These are phyloP conservation scores for Panulirus ornatus DNA, from an alignment of 1,140 invertebrate genomes.

Conservation along the genomic window DNA sequence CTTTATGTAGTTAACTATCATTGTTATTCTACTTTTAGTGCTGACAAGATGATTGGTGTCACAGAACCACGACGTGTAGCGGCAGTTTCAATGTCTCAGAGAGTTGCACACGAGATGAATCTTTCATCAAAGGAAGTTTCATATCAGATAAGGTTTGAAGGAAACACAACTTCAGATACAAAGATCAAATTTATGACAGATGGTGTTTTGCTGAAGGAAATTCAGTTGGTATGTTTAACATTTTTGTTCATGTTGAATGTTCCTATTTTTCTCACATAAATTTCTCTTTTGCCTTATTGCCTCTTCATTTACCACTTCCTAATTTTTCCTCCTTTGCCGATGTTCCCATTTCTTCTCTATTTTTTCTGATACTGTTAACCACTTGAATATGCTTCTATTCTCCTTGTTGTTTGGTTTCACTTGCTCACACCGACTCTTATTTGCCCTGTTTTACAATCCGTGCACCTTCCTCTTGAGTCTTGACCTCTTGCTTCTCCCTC, in stretches of 20 bases:
- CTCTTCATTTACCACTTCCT: background rate
- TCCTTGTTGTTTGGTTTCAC: background rate
- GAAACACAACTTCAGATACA: constrained; percentile 92
- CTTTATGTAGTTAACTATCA: background rate
- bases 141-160: constrained; percentile 98
- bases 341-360: background rate
- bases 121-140: constrained; percentile 89
- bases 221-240: constrained; percentile 77
- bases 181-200: constrained; percentile 99
- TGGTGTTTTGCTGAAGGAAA: constrained; percentile 94
- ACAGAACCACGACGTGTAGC: constrained; percentile 98
- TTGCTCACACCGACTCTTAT: no score
- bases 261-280: background rate
- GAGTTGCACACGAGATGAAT: constrained; percentile 95
- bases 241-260: background rate
- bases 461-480: no score
- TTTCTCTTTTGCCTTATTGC: background rate
- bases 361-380: background rate
- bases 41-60: constrained; percentile 91
- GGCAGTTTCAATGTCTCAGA: constrained; percentile 96
- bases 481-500: background rate
- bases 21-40: constrained; percentile 76
- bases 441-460: no score
- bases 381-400: background rate
- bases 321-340: background rate